Conservation (phyloP, 2,888 invertebrate species). For the Plebejus melissa region DNA sequence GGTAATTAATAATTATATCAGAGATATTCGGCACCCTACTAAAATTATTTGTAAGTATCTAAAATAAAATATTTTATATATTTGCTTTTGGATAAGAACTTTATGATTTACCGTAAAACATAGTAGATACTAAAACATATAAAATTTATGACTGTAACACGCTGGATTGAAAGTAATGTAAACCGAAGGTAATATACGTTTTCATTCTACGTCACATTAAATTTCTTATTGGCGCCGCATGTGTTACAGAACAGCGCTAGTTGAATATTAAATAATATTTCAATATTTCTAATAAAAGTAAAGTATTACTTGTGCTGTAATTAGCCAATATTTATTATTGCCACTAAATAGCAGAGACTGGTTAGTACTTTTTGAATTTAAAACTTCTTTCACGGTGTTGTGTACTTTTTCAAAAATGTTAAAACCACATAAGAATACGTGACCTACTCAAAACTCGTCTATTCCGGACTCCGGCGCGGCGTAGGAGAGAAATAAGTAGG, state of each 20-base stretch:
- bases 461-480: too few species aligned
- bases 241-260: neutral
- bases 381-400: too few species aligned
- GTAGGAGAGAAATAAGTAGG: too few species aligned
- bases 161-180: neutral
- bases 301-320: neutral
- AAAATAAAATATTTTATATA: neutral
- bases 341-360: neutral
- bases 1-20: neutral
- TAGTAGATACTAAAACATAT: neutral
- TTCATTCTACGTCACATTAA: neutral
- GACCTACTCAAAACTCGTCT: too few species aligned
- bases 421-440: too few species aligned
- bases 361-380: too few species aligned
- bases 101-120: neutral
- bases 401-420: too few species aligned
- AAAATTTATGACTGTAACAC: neutral
- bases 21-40: too few species aligned
- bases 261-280: neutral
- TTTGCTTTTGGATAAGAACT: neutral
- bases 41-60: neutral
- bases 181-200: neutral
- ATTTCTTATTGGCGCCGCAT: neutral
- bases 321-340: neutral
- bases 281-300: neutral